Percentiles rank a stretch among this genome's conserved stretches.
These are phyloP conservation scores for Ectobius pallidus DNA, from an alignment of 2,888 invertebrate species.

Conservation along the genomic window DNA sequence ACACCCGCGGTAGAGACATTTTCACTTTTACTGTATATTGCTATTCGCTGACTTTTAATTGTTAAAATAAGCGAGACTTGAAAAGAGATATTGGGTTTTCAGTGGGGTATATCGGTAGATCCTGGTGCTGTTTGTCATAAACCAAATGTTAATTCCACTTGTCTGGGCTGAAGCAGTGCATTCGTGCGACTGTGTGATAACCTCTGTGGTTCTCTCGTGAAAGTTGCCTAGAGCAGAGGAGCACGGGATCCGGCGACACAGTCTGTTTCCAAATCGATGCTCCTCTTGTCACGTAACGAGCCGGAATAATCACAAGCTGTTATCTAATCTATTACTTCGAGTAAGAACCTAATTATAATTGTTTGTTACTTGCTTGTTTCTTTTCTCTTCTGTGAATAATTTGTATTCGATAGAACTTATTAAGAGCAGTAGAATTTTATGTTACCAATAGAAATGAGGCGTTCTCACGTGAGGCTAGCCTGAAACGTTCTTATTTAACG, in stretches of 20 bases:
- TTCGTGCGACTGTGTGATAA: constrained; percentile 19
- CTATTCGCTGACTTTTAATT: no score
- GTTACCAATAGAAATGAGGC: no score
- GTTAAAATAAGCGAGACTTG: no score
- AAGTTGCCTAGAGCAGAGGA: not conserved
- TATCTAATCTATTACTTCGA: not conserved
- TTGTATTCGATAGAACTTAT: not conserved
- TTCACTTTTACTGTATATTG: no score
- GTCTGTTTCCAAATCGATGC: not conserved
- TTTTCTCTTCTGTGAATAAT: no score
- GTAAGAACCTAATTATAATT: not conserved
- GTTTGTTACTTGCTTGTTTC: not conserved
- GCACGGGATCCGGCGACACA: no score
- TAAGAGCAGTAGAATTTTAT: no score
- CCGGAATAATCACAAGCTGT: not conserved
- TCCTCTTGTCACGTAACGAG: not conserved
- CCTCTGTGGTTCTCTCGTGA: not conserved
- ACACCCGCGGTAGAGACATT: no score
- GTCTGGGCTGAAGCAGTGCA: not conserved
- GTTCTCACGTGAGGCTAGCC: no score
- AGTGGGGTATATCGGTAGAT: no score
- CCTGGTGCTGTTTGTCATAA: not conserved
- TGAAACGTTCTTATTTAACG: no score
- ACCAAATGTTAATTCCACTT: constrained; percentile 12
- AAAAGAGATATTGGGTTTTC: no score